These are phyloP conservation scores for Semotilus atromaculatus DNA, from an alignment of 2,797 vertebrate genomes.

Conservation along the genomic window DNA sequence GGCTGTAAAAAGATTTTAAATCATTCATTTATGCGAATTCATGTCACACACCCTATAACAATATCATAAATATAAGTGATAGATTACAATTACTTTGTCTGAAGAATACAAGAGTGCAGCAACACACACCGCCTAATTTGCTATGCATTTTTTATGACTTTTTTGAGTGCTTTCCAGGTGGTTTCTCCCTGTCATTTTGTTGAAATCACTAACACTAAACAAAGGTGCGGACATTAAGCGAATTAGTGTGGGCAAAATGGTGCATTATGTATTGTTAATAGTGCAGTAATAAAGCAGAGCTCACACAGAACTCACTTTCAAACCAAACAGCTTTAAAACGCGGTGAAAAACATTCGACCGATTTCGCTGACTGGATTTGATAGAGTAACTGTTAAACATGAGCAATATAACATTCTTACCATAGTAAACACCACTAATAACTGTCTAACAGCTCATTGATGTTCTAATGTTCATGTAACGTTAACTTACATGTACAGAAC, in stretches of 20 bases:
- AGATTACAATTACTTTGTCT: background rate
- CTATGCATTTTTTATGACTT: background rate
- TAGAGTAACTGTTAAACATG: background rate
- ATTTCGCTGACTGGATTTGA: background rate
- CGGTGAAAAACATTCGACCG: no score
- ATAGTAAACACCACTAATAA: constrained; percentile 5
- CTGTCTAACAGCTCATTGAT: background rate
- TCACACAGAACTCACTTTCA: no score
- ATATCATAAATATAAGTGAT: background rate
- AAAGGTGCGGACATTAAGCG: background rate
- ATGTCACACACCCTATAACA: background rate
- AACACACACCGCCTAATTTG: no score
- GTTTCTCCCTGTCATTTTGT: background rate
- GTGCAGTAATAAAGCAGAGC: no score
- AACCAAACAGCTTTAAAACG: no score
- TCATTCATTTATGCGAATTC: background rate
- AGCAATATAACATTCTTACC: background rate
- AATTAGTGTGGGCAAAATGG: background rate
- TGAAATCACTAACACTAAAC: background rate
- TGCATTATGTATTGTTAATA: background rate
- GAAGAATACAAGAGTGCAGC: background rate
- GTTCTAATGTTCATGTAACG: background rate
- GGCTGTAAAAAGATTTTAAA: background rate
- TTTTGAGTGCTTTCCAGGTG: background rate
- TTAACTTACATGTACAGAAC: background rate